Conservation (phyloP, 2,113 vertebrate species). For the Eulemur rufifrons region DNA sequence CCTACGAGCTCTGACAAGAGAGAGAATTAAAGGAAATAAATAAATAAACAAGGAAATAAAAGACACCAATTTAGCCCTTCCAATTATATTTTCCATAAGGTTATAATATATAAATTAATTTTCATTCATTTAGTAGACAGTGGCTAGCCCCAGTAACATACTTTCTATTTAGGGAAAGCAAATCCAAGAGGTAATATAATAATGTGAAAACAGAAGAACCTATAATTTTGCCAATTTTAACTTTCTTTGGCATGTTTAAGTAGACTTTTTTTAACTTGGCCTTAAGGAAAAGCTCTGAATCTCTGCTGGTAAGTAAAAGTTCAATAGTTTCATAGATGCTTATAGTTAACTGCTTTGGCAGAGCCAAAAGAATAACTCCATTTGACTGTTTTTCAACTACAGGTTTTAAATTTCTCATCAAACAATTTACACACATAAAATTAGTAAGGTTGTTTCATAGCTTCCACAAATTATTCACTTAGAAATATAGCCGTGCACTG, state of each 20-base stretch:
- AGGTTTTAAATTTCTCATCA: conserved; percentile 25
- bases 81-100: neutral
- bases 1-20: neutral
- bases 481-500: neutral
- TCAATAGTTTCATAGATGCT: neutral
- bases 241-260: neutral
- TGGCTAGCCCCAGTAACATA: neutral
- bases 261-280: neutral
- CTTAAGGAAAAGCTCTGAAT: neutral
- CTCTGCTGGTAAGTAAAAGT: neutral
- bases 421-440: neutral
- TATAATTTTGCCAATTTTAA: neutral
- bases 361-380: neutral
- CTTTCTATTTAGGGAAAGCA: neutral
- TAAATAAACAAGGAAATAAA: neutral
- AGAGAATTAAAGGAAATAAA: neutral
- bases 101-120: neutral
- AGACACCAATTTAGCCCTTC: neutral
- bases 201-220: neutral
- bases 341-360: neutral
- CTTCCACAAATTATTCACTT: neutral
- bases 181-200: conserved; percentile 22
- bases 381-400: neutral
- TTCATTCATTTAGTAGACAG: neutral
- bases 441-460: neutral